phyloP scores from a whole-genome alignment of 2,888 invertebrate species.

The Troides oblongomaculatus region DNA sequence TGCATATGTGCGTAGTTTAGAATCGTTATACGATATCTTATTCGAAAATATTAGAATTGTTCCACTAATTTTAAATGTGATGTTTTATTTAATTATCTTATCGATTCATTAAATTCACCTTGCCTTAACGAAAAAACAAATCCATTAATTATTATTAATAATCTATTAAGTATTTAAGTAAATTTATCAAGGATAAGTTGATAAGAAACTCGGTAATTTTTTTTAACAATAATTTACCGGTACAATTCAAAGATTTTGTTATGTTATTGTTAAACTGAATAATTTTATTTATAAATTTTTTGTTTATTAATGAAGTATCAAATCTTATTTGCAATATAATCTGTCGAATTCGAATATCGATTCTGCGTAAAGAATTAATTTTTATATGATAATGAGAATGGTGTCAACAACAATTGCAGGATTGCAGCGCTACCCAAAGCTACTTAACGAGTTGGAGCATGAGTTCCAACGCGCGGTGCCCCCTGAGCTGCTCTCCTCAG shows the following conservation, averaged over 20 bases:
- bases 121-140: neutral
- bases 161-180: neutral
- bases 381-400: too few species aligned
- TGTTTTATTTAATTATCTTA: neutral
- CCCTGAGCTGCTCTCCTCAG: conserved; percentile 65
- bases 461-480: conserved; percentile 81
- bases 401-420: conserved; percentile 53
- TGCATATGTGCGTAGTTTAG: neutral
- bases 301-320: too few species aligned
- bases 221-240: neutral
- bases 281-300: too few species aligned
- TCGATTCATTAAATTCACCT: neutral
- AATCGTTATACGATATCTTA: neutral
- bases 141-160: neutral
- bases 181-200: neutral
- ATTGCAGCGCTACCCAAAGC: conserved; percentile 78
- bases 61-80: neutral
- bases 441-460: conserved; percentile 75
- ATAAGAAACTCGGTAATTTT: neutral
- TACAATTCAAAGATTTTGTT: too few species aligned
- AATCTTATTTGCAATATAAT: too few species aligned
- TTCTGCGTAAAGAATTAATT: neutral
- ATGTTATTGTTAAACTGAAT: too few species aligned
- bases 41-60: neutral
- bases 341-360: neutral